A percentile compares a stretch with the other conserved stretches of the same genome.
These are phyloP conservation scores for Sylvietta virens DNA, from an alignment of 2,113 vertebrate genomes.

Conservation along the genomic window DNA sequence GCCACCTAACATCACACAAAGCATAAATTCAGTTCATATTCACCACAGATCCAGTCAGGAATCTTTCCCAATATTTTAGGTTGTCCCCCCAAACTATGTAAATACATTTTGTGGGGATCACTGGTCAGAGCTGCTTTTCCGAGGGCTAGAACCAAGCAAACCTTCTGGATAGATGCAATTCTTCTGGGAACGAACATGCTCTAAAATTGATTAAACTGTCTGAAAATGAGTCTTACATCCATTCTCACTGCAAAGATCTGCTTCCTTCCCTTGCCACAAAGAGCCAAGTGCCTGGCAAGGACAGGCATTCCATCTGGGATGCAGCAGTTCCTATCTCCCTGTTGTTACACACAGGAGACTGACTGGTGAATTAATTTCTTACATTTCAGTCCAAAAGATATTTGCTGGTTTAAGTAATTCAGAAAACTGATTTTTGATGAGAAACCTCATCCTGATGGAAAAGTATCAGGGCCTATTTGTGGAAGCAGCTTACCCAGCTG, in stretches of 20 bases:
- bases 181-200: accelerated
- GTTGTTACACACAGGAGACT: not conserved
- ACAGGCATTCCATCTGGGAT: not conserved
- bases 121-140: not conserved
- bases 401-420: not conserved
- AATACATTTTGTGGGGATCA: not conserved
- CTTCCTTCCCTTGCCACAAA: not conserved
- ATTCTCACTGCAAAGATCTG: not conserved
- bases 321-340: not conserved
- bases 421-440: not conserved
- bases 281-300: not conserved
- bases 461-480: not conserved
- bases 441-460: not conserved
- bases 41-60: not conserved
- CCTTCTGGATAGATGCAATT: not conserved
- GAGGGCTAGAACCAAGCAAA: not conserved
- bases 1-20: conserved; percentile 47
- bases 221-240: not conserved
- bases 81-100: not conserved
- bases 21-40: not conserved
- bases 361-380: not conserved
- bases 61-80: not conserved
- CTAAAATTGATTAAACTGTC: not conserved
- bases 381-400: accelerated
- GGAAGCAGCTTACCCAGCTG: not conserved